Percentiles rank a stretch among this genome's conserved stretches.
phyloP scores from a whole-genome alignment of 2,113 vertebrate species.

The Jacana jacana region DNA sequence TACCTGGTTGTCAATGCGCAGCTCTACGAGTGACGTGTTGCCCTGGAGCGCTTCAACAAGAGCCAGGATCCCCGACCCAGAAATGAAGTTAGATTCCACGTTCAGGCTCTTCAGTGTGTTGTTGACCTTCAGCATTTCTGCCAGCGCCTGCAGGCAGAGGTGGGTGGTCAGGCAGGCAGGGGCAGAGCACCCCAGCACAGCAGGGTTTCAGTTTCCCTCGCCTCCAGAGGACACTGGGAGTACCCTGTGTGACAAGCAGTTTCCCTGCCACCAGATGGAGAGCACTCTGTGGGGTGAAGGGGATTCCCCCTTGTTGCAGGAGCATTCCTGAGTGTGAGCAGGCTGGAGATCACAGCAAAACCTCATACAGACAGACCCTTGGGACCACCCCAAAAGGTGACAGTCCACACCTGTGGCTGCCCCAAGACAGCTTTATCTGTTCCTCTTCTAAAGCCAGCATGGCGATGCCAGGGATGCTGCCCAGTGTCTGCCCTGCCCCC shows the following conservation, averaged over 20 bases:
- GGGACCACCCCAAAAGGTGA: not conserved
- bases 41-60: conserved; percentile 85
- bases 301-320: not conserved
- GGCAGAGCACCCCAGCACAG: not conserved
- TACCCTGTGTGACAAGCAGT: accelerated
- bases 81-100: conserved; percentile 98
- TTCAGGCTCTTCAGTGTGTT: conserved; percentile 90
- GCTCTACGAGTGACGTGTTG: conserved; percentile 88
- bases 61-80: conserved; percentile 86
- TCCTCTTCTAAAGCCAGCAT: not conserved
- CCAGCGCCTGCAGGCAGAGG: conserved; percentile 82
- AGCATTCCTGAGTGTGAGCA: not conserved
- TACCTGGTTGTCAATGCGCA: conserved; percentile 99
- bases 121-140: conserved; percentile 94
- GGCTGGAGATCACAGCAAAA: not conserved
- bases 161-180: not conserved
- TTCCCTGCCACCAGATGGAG: not conserved
- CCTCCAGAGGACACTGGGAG: not conserved
- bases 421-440: not conserved
- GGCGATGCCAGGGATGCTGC: not conserved
- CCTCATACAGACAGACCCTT: accelerated
- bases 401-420: not conserved
- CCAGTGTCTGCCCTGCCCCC: not conserved
- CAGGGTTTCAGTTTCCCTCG: not conserved
- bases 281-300: not conserved